Evolutionary conservation across 2,113 vertebrate species (phyloP).

Genomic region (Sterna hirundo): DNA sequence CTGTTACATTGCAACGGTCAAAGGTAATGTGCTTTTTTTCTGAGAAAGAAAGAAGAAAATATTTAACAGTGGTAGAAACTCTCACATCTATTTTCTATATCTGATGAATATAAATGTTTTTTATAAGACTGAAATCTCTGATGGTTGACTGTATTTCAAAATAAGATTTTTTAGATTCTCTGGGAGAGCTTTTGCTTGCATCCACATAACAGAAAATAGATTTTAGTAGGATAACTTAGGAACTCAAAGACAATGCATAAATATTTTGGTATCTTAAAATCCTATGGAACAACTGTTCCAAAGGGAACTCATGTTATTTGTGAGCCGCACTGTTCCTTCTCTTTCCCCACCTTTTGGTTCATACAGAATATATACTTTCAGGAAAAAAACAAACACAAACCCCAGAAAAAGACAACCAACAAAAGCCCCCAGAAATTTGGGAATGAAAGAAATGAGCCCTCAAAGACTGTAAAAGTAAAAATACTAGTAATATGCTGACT

Average conservation of each 20-base stretch:
- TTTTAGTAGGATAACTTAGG: background rate
- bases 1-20: background rate
- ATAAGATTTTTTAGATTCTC: background rate
- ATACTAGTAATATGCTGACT: background rate
- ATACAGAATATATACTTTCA: background rate
- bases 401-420: background rate
- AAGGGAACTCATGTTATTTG: background rate
- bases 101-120: background rate
- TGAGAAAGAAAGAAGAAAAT: background rate
- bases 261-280: background rate
- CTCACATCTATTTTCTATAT: background rate
- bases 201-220: background rate
- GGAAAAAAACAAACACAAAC: background rate
- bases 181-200: background rate
- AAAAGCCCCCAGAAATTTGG: background rate
- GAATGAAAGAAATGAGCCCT: background rate
- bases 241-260: background rate
- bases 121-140: background rate
- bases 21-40: background rate
- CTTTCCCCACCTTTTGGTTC: background rate
- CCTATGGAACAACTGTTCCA: background rate
- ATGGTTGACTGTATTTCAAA: background rate
- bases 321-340: background rate
- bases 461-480: background rate
- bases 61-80: background rate